These are phyloP conservation scores for Biston stratarius DNA, from an alignment of 2,888 invertebrate species.

Conservation along the genomic window DNA sequence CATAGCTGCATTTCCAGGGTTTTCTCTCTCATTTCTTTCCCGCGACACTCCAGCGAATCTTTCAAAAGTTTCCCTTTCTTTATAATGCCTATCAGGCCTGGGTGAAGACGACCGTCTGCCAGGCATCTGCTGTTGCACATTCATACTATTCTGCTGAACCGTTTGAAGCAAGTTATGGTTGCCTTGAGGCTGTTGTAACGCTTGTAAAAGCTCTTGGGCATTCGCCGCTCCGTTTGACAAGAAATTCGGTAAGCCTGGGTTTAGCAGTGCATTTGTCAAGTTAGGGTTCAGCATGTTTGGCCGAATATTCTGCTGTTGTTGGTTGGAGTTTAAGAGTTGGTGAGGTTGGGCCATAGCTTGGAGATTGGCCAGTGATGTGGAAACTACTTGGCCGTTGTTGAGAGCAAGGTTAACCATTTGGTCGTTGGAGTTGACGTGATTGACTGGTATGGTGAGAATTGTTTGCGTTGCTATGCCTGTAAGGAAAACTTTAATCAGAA, in stretches of 20 bases:
- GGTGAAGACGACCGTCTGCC: slow-evolving; percentile 82
- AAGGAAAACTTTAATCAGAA: slow-evolving; percentile 36
- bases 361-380: slow-evolving; percentile 93
- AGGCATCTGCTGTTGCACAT: slow-evolving; percentile 76
- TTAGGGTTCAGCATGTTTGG: slow-evolving; percentile 87
- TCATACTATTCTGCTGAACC: slow-evolving; percentile 79
- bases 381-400: slow-evolving; percentile 94
- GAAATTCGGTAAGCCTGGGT: slow-evolving; percentile 90
- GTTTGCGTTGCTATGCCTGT: slow-evolving; percentile 97
- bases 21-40: slow-evolving; percentile 83
- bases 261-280: slow-evolving; percentile 89
- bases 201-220: slow-evolving; percentile 91
- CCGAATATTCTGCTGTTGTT: slow-evolving; percentile 76
- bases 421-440: slow-evolving; percentile 92
- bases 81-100: slow-evolving; percentile 79
- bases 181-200: slow-evolving; percentile 84
- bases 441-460: slow-evolving; percentile 97
- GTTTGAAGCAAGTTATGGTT: slow-evolving; percentile 82
- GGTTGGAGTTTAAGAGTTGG: slow-evolving; percentile 87
- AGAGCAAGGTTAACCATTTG: slow-evolving; percentile 93
- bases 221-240: slow-evolving; percentile 89
- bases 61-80: slow-evolving; percentile 81
- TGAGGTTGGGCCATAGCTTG: slow-evolving; percentile 92
- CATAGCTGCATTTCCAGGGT: slow-evolving; percentile 86
- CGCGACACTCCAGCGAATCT: slow-evolving; percentile 78